Evolutionary conservation across 2,888 invertebrate species (phyloP), one percentile per base, ranked within the genome.

Genomic region (Melipona beecheii): DNA sequence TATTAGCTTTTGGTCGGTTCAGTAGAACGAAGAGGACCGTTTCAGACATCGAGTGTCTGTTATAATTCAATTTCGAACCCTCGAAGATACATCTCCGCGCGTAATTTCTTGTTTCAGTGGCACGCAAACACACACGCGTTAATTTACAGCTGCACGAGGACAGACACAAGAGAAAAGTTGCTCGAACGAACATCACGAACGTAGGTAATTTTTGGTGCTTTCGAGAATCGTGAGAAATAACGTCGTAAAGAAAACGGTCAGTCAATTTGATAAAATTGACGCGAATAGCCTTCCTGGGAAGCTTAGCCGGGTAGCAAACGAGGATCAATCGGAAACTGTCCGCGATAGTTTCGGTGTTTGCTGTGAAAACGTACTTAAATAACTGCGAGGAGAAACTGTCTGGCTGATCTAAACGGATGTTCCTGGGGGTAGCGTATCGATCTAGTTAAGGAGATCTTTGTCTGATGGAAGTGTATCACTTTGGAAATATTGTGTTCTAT

Each of bases 141-240:
- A 43, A 9, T 9, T 36, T 36, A 36, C 9, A 43, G 43, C 9
- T 43, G 43, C 43, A 43, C 43, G 43, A 11, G 43, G 36, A 11
- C 9, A 52, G 66, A 78, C 72, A 21, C 78, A 66, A 84, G 68
- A 82, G 86, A 84, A 84, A 88, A 87, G 86, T 87, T 87, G 68
- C 50, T 49, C 11, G 43, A 43, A 43, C 43, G 9, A 43, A 11
- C 43, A 43, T 43, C n/a, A 11, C 11, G 21, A 9, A 21, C 13
- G 11, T 56, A 11, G 31, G 54, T 76, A 71, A 68, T 83, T 83
- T 83, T 31, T 21, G 43, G 4, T 54, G 31, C 52, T 60, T 68
- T 15, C 6, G 5, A 21, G n/a, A 31, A 64, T 24, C 31, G n/a
- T 27, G 49, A 60, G n/a, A 58, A 74, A 62, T 52, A 49, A 27